A percentile compares a stretch with the other conserved stretches of the same genome.
Evolutionary conservation across 2,888 invertebrate genomes (phyloP).

Genomic region (Hemicrepidius hirtus): DNA sequence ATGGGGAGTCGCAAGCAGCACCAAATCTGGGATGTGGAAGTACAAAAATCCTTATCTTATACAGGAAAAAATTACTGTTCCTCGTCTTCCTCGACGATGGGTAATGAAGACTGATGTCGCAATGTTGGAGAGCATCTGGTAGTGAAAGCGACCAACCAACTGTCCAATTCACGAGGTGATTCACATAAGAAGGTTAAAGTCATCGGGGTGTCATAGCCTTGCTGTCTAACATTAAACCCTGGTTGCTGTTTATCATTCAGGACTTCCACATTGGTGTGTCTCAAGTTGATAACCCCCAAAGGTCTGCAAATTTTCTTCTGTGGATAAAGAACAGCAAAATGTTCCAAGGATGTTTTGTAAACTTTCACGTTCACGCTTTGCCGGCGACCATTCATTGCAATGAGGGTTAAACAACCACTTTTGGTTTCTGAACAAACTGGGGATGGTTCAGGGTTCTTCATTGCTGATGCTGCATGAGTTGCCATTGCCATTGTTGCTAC

Average conservation of each 20-base stretch:
- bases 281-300: conserved; percentile 77
- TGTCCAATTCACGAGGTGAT: conserved; percentile 75
- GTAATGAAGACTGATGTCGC: conserved; percentile 75
- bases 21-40: conserved; percentile 3
- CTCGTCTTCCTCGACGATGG: conserved; percentile 78
- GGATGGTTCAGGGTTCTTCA: conserved; percentile 67
- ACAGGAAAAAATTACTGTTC: conserved; percentile 67
- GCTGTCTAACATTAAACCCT: conserved; percentile 77
- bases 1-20: neutral
- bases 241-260: conserved; percentile 69
- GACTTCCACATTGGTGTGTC: conserved; percentile 77
- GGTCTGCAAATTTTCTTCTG: conserved; percentile 79
- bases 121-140: conserved; percentile 71
- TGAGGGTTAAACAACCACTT: conserved; percentile 77
- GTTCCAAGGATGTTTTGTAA: conserved; percentile 78
- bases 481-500: conserved; percentile 68
- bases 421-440: conserved; percentile 76
- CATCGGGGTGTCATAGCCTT: conserved; percentile 78
- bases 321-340: conserved; percentile 80
- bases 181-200: conserved; percentile 77
- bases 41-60: conserved; percentile 8
- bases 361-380: conserved; percentile 79
- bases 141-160: conserved; percentile 78
- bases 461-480: conserved; percentile 65
- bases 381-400: conserved; percentile 76